phyloP scores from a whole-genome alignment of 2,113 vertebrate genomes.

The Anarrhichthys ocellatus region DNA sequence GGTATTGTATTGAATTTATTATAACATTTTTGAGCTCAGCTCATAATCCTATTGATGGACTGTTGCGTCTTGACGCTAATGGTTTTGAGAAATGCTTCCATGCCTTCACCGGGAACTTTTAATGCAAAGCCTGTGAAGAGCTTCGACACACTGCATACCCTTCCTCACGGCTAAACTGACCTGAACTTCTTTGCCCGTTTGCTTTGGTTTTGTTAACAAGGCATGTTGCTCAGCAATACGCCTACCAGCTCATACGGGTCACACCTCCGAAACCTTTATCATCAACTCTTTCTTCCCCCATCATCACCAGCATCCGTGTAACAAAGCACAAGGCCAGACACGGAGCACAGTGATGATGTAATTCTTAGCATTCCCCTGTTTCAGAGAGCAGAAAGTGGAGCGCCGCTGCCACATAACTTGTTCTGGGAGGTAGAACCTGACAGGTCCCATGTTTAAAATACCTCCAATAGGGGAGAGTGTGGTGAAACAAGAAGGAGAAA shows the following conservation, averaged over 20 bases:
- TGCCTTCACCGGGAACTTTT: neutral
- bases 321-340: neutral
- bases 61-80: neutral
- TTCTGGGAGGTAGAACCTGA: constrained; percentile 51
- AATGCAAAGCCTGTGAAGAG: neutral
- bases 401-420: constrained; percentile 30
- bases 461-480: neutral
- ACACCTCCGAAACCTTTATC: neutral
- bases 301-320: neutral
- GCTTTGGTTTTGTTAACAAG: neutral
- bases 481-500: neutral
- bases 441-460: constrained; percentile 1
- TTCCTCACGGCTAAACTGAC: neutral
- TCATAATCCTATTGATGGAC: neutral
- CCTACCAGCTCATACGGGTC: neutral
- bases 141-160: neutral
- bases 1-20: neutral
- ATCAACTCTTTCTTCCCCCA: neutral
- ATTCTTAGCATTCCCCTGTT: constrained; percentile 6
- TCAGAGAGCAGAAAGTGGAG: constrained; percentile 19
- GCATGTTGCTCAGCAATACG: neutral
- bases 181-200: neutral
- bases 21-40: neutral
- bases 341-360: neutral
- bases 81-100: neutral